These are phyloP conservation scores for Pipistrellus kuhlii DNA, from an alignment of 2,797 vertebrate genomes.

Conservation along the genomic window DNA sequence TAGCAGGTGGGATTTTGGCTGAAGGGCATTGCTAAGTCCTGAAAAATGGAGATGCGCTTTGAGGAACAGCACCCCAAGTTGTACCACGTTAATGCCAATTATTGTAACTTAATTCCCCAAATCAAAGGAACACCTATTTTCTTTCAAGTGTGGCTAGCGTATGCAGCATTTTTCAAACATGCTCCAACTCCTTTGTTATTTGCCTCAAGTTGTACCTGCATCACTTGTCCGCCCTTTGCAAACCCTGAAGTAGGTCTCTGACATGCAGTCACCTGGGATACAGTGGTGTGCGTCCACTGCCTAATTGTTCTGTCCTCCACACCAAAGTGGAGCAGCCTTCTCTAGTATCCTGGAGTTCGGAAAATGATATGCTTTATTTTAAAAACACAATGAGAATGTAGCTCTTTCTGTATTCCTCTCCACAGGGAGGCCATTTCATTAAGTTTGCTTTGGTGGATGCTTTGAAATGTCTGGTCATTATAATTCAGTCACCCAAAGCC, in stretches of 20 bases:
- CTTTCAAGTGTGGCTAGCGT: conserved; percentile 36
- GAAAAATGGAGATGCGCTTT: not conserved
- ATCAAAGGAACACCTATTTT: conserved; percentile 58
- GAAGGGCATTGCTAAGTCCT: conserved; percentile 19
- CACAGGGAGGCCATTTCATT: conserved; percentile 52
- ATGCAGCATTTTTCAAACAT: not conserved
- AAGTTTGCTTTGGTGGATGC: conserved; percentile 53
- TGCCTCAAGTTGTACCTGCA: not conserved
- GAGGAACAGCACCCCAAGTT: not conserved
- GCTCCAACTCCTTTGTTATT: not conserved
- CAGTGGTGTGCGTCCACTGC: not conserved
- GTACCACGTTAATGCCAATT: not conserved
- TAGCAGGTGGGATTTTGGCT: not conserved
- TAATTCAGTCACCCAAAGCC: conserved; percentile 48
- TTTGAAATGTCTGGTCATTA: conserved; percentile 68
- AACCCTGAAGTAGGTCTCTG: not conserved
- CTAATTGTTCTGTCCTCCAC: not conserved
- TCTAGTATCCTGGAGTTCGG: not conserved
- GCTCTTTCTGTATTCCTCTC: conserved; percentile 38
- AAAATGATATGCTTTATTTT: conserved; percentile 48
- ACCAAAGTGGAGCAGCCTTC: not conserved
- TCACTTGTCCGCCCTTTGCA: not conserved
- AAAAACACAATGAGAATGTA: conserved; percentile 9
- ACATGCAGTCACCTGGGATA: not conserved
- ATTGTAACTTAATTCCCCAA: conserved; percentile 55